These are phyloP conservation scores for Xenentodon cancila DNA, from an alignment of 2,797 vertebrate genomes.

Conservation along the genomic window DNA sequence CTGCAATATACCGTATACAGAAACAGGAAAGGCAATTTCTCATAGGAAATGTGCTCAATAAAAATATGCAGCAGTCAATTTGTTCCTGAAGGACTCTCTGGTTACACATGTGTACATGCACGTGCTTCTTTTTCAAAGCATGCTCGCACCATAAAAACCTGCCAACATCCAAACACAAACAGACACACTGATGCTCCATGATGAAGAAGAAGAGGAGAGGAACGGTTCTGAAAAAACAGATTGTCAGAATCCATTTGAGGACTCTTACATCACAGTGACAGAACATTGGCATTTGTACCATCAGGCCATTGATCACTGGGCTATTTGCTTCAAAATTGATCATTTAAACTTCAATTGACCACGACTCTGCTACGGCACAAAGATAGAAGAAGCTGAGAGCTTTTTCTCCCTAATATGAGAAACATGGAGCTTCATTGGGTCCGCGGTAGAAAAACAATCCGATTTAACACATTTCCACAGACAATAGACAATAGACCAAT, in stretches of 20 bases:
- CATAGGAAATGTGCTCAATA: slow-evolving; percentile 72
- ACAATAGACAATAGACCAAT: too few relatives aligned
- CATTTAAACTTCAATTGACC: slow-evolving; percentile 67
- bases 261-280: slow-evolving; percentile 55
- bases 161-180: too few relatives aligned
- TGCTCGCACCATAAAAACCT: slow-evolving; percentile 45
- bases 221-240: slow-evolving; percentile 48
- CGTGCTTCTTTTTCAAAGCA: slow-evolving; percentile 52
- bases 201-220: slow-evolving; percentile 21
- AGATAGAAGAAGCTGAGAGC: slow-evolving; percentile 41
- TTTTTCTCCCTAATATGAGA: slow-evolving; percentile 33
- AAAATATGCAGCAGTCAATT: slow-evolving; percentile 65
- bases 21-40: slow-evolving; percentile 50
- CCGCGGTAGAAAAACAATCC: slow-evolving; percentile 36
- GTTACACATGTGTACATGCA: slow-evolving; percentile 38
- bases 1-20: slow-evolving; percentile 33
- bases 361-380: slow-evolving; percentile 51
- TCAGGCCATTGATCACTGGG: slow-evolving; percentile 61
- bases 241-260: slow-evolving; percentile 53
- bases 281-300: slow-evolving; percentile 66
- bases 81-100: slow-evolving; percentile 55
- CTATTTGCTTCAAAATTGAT: slow-evolving; percentile 64
- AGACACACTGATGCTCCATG: slow-evolving; percentile 15
- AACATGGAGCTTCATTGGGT: slow-evolving; percentile 38
- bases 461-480: slow-evolving; percentile 26